Evolutionary conservation across 2,113 vertebrate genomes (phyloP), one percentile per base, ranked within the genome.

Genomic region (Heteronetta atricapilla): DNA sequence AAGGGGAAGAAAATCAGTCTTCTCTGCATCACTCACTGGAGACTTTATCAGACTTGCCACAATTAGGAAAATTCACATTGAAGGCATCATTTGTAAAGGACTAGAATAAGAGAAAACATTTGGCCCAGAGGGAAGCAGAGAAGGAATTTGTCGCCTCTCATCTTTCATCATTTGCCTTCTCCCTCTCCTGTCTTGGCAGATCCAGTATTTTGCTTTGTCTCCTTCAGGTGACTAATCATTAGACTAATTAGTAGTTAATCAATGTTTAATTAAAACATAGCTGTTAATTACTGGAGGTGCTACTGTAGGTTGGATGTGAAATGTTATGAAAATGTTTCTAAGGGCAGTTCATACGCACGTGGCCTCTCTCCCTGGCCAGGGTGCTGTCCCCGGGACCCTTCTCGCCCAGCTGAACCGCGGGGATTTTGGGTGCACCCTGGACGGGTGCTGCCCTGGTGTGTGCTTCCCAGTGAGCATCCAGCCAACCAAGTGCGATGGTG

Each of bases 201-300:
- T 72, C 94, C 52, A 8, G 90, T 96, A 98, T 97, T 97, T 97
- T 97, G 97, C 95, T 96, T 96, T 94, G 88, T 96, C 96, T 97
- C 96, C 91, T 97, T 98, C 98, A 98, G 97, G 97, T 98, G 98
- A 98, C 97, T 97, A 97, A 98, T 99, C 98, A 98, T 98, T 98
- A 97, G 97, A 97, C 98, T 98, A 98, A 99, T 99, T 98, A 98
- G 98, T 98, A 97, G 97, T 97, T 98, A 98, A 98, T 99, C 98
- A 97, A 98, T 98, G 98, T 98, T 99, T 99, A 98, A 99, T 99
- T 99, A 99, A 99, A 98, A 98, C 94, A 88, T 97, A 96, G 96
- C 97, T 97, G 98, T 98, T 98, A 98, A 98, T 98, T 98, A 98
- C 97, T 98, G 95, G 92, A 97, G 98, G 97, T 98, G 89, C 96